A percentile compares a stretch with the other conserved stretches of the same genome.
Evolutionary conservation across 2,797 vertebrate species (phyloP).

Genomic region (Euthynnus affinis): DNA sequence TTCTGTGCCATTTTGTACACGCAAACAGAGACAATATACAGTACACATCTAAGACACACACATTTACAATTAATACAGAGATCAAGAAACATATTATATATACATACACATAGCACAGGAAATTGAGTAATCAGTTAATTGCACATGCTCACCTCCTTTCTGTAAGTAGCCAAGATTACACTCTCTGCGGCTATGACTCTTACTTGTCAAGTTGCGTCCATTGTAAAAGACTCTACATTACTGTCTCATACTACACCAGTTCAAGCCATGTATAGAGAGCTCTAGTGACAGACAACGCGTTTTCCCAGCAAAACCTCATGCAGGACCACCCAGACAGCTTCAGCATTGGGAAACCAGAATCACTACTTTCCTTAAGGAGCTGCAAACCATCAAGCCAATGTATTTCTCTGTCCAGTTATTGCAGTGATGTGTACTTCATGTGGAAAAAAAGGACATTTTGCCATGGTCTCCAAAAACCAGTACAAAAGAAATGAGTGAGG

Average conservation of each 20-base stretch:
- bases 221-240: background rate
- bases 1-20: background rate
- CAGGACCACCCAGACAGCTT: slow-evolving; percentile 66
- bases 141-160: background rate
- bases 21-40: too few species aligned
- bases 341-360: slow-evolving; percentile 26
- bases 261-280: slow-evolving; percentile 20
- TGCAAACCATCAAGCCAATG: slow-evolving; percentile 49
- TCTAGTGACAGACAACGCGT: slow-evolving; percentile 40
- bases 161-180: background rate
- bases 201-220: background rate
- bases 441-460: slow-evolving; percentile 36
- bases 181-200: background rate
- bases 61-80: too few species aligned
- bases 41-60: too few species aligned
- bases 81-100: background rate
- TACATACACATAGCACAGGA: background rate
- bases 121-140: background rate
- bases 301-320: slow-evolving; percentile 57
- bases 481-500: slow-evolving; percentile 33
- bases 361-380: slow-evolving; percentile 51
- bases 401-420: slow-evolving; percentile 35
- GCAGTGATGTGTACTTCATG: slow-evolving; percentile 17
- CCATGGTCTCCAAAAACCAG: slow-evolving; percentile 46
- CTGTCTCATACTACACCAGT: background rate